phyloP scores from a whole-genome alignment of 2,797 vertebrate species.

The Limosa lapponica region DNA sequence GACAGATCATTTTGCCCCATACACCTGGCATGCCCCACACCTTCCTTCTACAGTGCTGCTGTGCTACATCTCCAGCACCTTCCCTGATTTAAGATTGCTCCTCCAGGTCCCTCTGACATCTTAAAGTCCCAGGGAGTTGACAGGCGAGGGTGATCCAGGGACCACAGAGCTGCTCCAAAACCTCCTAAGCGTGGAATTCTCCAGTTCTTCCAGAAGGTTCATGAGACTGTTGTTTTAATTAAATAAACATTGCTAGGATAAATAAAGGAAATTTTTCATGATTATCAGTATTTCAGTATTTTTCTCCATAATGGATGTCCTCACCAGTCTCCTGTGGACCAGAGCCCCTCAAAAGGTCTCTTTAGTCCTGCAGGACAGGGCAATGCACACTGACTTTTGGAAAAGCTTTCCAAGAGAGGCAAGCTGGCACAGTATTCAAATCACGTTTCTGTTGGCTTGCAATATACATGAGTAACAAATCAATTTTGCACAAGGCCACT shows the following conservation, averaged over 20 bases:
- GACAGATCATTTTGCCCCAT: not conserved
- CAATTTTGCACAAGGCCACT: slow-evolving; percentile 59
- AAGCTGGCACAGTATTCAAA: slow-evolving; percentile 31
- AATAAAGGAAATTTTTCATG: not conserved
- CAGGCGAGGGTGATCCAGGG: not conserved
- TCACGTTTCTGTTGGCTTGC: slow-evolving; percentile 54
- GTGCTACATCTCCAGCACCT: not conserved
- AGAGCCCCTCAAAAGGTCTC: not conserved
- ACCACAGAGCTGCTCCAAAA: not conserved
- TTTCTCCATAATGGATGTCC: not conserved
- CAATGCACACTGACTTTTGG: not conserved
- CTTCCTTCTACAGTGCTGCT: not conserved
- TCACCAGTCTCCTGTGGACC: not conserved
- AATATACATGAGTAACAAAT: slow-evolving; percentile 65
- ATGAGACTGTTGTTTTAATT: not conserved
- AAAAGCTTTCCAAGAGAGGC: not conserved
- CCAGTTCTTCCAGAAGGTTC: not conserved
- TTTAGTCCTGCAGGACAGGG: not conserved
- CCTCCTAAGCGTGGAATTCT: not conserved
- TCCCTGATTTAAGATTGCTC: not conserved
- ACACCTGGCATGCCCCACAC: not conserved
- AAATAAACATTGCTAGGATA: not conserved
- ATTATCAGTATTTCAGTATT: not conserved
- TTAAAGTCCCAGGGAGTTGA: not conserved
- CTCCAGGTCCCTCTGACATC: not conserved